Conservation (phyloP, 2,113 vertebrate genomes). For the Gorsachius goisagi region DNA sequence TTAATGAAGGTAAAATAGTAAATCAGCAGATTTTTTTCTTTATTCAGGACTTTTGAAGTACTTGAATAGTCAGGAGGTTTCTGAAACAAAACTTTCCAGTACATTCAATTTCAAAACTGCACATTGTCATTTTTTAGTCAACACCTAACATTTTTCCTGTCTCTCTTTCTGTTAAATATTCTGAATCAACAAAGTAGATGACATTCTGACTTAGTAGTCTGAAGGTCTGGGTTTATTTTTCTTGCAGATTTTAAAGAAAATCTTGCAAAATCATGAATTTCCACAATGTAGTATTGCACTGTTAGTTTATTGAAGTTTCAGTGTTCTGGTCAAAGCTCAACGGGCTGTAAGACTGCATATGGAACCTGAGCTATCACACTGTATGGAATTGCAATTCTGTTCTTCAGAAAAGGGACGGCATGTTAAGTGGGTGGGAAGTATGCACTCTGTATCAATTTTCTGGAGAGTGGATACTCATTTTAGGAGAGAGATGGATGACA, state of each 20-base stretch:
- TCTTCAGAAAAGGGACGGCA: background rate
- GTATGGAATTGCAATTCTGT: background rate
- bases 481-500: background rate
- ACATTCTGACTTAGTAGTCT: background rate
- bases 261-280: background rate
- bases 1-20: background rate
- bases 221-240: background rate
- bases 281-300: too few species aligned
- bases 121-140: background rate
- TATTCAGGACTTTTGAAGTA: background rate
- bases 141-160: background rate
- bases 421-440: background rate
- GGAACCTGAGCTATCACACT: rapidly evolving
- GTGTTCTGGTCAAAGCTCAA: background rate
- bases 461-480: background rate
- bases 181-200: background rate
- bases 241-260: background rate
- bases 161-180: background rate
- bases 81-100: background rate
- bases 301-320: background rate
- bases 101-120: background rate
- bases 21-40: background rate
- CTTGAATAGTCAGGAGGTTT: background rate
- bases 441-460: background rate
- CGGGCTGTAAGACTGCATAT: background rate